phyloP scores from a whole-genome alignment of 2,113 vertebrate genomes.

The Macrotis lagotis region DNA sequence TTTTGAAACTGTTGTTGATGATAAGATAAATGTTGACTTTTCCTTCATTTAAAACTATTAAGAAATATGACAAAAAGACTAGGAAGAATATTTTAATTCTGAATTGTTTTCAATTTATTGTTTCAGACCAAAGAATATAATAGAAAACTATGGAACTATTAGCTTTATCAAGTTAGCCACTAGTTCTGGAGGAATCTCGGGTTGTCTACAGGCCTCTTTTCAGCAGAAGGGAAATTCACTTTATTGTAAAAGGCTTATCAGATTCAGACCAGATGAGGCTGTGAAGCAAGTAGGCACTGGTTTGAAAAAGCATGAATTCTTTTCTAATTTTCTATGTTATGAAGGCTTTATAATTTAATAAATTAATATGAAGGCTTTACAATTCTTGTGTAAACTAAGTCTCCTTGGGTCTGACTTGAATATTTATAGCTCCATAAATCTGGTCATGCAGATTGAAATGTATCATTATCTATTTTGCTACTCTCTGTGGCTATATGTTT shows the following conservation, averaged over 20 bases:
- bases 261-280: background rate
- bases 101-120: conserved; percentile 46
- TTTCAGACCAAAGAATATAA: conserved; percentile 71
- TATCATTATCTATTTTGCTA: conserved; percentile 59
- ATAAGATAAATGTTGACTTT: conserved; percentile 77
- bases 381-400: conserved; percentile 65
- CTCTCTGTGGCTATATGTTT: conserved; percentile 68
- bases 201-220: conserved; percentile 24
- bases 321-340: conserved; percentile 63
- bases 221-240: conserved; percentile 58
- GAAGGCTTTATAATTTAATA: conserved; percentile 35
- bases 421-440: conserved; percentile 77
- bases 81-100: conserved; percentile 50
- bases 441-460: background rate
- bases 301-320: conserved; percentile 30
- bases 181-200: conserved; percentile 12
- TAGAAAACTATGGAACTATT: conserved; percentile 38
- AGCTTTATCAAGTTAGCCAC: conserved; percentile 52
- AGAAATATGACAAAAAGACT: conserved; percentile 56
- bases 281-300: conserved; percentile 57
- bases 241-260: conserved; percentile 63
- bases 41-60: conserved; percentile 61
- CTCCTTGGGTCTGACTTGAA: conserved; percentile 63
- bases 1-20: conserved; percentile 69
- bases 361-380: too few species aligned